Base-by-base conservation (phyloP, 2,113 vertebrate genomes). In the Platichthys flesus region DNA sequence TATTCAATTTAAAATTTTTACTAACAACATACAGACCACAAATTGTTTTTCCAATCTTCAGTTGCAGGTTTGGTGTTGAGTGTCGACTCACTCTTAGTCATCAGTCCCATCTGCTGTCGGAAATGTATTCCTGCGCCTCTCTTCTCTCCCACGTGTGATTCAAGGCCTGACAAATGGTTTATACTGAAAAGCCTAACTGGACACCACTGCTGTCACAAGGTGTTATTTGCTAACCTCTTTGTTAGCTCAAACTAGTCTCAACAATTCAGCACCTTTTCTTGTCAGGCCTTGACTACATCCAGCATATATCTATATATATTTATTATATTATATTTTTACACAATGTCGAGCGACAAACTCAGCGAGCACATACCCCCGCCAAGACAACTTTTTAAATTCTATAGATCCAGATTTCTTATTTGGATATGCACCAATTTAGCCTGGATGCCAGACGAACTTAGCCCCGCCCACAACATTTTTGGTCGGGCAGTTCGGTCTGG, bases 61-160 rank as follows among this genome's bases (percentile, higher is more conserved):
- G 15, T 21, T 14, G 23, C 10, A 52, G 5, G 42, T n/a, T 59
- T 60, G 7, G 3, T 18, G 49, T 31, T 1, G 37, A 31, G 3
- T 18, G 49, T 28, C 15, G n/a, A 49, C 51, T 58, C 18, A 14
- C 28, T 51, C 49, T 51, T 60, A 61, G 61, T 76, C 56, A 67
- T 55, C 15, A 54, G 26, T 42, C 66, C 23, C 66, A 24, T 23
- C 66, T 24, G 54, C 37, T 65, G 54, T 66, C 61, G 21, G 15
- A 0, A 14, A 7, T 64, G 26, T 54, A 54, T 56, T 67, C 57
- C 16, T 49, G 52, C 28, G 24, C 40, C 14, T 3, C 49, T 57
- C 55, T 9, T 62, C 40, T 63, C 66, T 24, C 28, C 18, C 23
- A 47, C 67, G 13, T 28, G 42, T 49, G 77, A 79, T 16, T 74